These are phyloP conservation scores for Illadopsis cleaveri DNA, from an alignment of 2,113 vertebrate genomes.

Conservation along the genomic window DNA sequence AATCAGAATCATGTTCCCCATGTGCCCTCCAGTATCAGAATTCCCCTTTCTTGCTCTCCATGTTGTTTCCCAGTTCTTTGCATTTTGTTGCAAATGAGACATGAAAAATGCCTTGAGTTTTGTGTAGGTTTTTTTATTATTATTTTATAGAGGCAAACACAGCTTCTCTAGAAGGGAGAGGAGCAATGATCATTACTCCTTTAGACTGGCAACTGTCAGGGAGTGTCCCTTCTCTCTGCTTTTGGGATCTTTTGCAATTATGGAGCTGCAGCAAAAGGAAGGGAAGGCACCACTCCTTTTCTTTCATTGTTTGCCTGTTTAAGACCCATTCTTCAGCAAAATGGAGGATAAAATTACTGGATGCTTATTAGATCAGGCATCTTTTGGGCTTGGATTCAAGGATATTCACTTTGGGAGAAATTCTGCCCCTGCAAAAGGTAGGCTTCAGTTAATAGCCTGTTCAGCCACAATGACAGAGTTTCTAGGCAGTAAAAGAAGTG, in stretches of 20 bases:
- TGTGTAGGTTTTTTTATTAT: not conserved
- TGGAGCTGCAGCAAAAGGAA: not conserved
- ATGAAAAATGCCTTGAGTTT: not conserved
- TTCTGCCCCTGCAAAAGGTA: fast-evolving
- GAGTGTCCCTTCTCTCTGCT: not conserved
- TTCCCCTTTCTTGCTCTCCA: not conserved
- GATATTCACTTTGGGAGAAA: not conserved
- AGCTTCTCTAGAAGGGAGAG: not conserved
- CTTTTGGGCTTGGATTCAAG: not conserved
- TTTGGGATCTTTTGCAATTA: not conserved
- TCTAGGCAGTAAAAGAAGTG: not conserved
- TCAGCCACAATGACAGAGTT: not conserved
- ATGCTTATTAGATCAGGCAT: not conserved
- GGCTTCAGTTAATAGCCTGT: not conserved
- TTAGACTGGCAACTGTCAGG: not conserved
- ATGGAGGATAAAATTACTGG: not conserved
- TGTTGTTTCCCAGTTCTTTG: not conserved
- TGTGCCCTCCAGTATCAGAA: not conserved
- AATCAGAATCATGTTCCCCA: not conserved
- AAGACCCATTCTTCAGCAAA: not conserved
- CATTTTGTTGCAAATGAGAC: not conserved
- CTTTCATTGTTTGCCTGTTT: not conserved
- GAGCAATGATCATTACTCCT: not conserved
- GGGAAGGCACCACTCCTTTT: not conserved
- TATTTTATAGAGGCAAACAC: not conserved